phyloP scores from a whole-genome alignment of 1,140 invertebrate species.

The Drosophila kanapiae region DNA sequence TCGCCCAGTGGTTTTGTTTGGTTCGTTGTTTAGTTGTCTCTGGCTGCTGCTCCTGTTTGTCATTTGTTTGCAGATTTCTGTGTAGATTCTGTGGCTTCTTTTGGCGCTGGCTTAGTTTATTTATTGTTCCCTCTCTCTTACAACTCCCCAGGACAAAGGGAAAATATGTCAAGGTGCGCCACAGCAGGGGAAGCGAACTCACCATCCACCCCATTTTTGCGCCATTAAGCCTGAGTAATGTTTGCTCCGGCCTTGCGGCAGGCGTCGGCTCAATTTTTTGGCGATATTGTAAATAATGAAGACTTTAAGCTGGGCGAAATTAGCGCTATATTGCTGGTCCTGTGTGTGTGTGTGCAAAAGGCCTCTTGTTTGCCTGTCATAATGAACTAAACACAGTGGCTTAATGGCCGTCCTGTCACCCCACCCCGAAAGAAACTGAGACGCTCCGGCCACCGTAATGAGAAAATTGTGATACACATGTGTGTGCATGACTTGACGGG shows the following conservation, averaged over 20 bases:
- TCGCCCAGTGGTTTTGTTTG: conserved; percentile 64
- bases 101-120: conserved; percentile 80
- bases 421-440: conserved; percentile 12
- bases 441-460: conserved; percentile 8
- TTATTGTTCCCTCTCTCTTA: conserved; percentile 59
- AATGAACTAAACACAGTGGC: conserved; percentile 70
- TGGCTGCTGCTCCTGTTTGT: conserved; percentile 75
- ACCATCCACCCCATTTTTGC: conserved; percentile 10
- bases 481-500: conserved; percentile 21
- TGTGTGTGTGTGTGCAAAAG: neutral
- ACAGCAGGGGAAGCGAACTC: conserved; percentile 60
- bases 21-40: conserved; percentile 70
- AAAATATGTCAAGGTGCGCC: conserved; percentile 77
- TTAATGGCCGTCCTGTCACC: conserved; percentile 31
- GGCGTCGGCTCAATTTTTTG: conserved; percentile 72
- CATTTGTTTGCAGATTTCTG: conserved; percentile 83
- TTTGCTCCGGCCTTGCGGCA: conserved; percentile 66
- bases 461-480: conserved; percentile 29
- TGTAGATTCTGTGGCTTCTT: conserved; percentile 79
- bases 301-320: conserved; percentile 78
- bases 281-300: conserved; percentile 78
- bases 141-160: conserved; percentile 8
- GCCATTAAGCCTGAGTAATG: conserved; percentile 77
- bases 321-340: conserved; percentile 56
- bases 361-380: conserved; percentile 49